Base-by-base conservation (phyloP, 2,113 vertebrate species). In the Pagrus major region DNA sequence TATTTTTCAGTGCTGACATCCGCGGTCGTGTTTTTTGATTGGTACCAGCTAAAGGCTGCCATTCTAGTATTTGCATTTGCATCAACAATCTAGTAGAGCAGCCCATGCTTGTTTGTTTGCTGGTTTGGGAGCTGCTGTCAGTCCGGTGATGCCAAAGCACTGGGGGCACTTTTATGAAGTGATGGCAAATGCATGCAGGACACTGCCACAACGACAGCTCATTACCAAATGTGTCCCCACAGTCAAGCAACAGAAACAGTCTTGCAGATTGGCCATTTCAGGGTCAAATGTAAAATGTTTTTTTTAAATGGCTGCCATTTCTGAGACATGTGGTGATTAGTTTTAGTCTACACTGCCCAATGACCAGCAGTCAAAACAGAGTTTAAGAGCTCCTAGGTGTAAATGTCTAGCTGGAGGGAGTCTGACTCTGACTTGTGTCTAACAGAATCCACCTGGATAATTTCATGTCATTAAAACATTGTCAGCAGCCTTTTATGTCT, bases 41-140 rank as follows among this genome's bases (percentile, higher is more conserved):
- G 76, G 64, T 66, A 69, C 25, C 11, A 27, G 63, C 77, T 78
- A 84, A 80, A 81, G 65, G 67, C 44, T 81, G 68, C 70, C 86
- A 85, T 71, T 74, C 60, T 35, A 54, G 76, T 82, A 88, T 89
- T 86, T 88, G 83, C 85, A 79, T 78, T 81, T 68, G 73, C 83
- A 69, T 67, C 74, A 65, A 61, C 23, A 29, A 64, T 71, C 76
- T 83, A 68, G 78, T 25, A 56, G 73, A 83, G 60, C 54, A 56
- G 70, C 63, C 66, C 44, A 21, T 25, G 61, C 65, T 71, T 90
- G 88, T 90, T 91, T 90, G 69, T 81, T 84, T 83, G 54, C 71
- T 63, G 86, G 59, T 78, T 76, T 56, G 82, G 71, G 73, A 91
- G 71, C 68, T 81, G 76, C 42, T 87, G 80, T 90, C 80, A 87